Evolutionary conservation across 1,140 invertebrate species (phyloP).

Genomic region (Halesus radiatus): DNA sequence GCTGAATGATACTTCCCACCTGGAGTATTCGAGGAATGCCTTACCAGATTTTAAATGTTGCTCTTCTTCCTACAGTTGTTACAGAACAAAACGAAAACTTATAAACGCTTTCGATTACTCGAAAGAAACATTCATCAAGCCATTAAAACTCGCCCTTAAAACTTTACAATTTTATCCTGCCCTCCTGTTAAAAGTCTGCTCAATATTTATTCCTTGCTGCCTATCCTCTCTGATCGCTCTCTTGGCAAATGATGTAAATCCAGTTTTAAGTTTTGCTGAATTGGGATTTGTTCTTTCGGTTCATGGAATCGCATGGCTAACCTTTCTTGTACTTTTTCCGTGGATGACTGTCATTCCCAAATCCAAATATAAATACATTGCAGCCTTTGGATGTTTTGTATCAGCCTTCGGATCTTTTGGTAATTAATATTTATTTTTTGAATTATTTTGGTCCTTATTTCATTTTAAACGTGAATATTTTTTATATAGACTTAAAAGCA

Average conservation of each 20-base stretch:
- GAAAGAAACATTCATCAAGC: slow-evolving; percentile 67
- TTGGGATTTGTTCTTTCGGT: slow-evolving; percentile 65
- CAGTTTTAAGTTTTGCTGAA: slow-evolving; percentile 62
- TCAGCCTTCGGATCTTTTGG: slow-evolving; percentile 64
- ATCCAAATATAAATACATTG: slow-evolving; percentile 66
- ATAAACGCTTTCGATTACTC: slow-evolving; percentile 63
- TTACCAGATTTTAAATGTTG: neutral
- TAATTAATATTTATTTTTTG: slow-evolving; percentile 55
- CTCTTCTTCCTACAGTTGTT: slow-evolving; percentile 62
- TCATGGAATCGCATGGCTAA: slow-evolving; percentile 66
- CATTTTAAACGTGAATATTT: too few relatives aligned
- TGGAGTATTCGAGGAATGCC: slow-evolving; percentile 12
- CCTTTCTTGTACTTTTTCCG: slow-evolving; percentile 64
- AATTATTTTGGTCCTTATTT: neutral
- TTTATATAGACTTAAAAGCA: too few relatives aligned
- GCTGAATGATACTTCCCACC: slow-evolving; percentile 13
- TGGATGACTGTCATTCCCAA: slow-evolving; percentile 66
- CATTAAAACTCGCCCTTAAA: slow-evolving; percentile 65
- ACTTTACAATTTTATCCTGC: slow-evolving; percentile 68
- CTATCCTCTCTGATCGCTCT: slow-evolving; percentile 62
- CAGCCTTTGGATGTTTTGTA: slow-evolving; percentile 61
- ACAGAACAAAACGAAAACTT: slow-evolving; percentile 62
- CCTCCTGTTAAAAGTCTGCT: slow-evolving; percentile 62
- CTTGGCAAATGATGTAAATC: slow-evolving; percentile 61
- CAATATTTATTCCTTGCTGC: slow-evolving; percentile 62